These are phyloP conservation scores for Cryptus armator DNA, from an alignment of 2,888 invertebrate species.

Conservation along the genomic window DNA sequence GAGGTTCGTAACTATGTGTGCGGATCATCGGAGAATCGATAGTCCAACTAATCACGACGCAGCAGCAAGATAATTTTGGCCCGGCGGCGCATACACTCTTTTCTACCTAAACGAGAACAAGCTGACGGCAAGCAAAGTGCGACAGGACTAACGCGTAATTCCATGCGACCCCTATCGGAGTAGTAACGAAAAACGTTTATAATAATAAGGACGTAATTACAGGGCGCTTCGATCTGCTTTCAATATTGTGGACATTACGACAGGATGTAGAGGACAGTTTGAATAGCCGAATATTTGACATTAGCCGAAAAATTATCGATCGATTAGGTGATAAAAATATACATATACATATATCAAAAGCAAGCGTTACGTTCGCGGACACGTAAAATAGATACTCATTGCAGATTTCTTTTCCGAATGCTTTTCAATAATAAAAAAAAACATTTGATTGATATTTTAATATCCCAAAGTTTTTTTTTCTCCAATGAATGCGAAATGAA, in stretches of 20 bases:
- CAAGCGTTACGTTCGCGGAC: slow-evolving; percentile 12
- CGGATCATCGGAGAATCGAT: slow-evolving; percentile 57
- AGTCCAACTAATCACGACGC: slow-evolving; percentile 61
- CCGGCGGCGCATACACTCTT: slow-evolving; percentile 48
- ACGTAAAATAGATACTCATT: slow-evolving; percentile 34
- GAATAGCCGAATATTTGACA: slow-evolving; percentile 57
- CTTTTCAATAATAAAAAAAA: too few species aligned
- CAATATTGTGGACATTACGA: slow-evolving; percentile 26
- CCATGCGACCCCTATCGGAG: slow-evolving; percentile 64
- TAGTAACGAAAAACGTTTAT: slow-evolving; percentile 78
- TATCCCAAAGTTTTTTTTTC: too few species aligned
- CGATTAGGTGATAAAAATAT: slow-evolving; percentile 36
- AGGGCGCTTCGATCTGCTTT: slow-evolving; percentile 60
- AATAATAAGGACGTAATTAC: slow-evolving; percentile 79
- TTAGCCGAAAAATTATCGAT: slow-evolving; percentile 56
- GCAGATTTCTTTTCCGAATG: too few species aligned
- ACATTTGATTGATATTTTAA: too few species aligned
- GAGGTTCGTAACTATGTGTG: slow-evolving; percentile 17
- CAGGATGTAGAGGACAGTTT: slow-evolving; percentile 18
- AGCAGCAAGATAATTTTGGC: slow-evolving; percentile 62
- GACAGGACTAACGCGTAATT: slow-evolving; percentile 66
- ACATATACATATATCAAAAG: neutral
- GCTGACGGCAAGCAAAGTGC: slow-evolving; percentile 34
- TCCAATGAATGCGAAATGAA: neutral
- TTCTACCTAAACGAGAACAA: slow-evolving; percentile 44